phyloP scores from a whole-genome alignment of 2,797 vertebrate species.

The Phaenicophaeus curvirostris region DNA sequence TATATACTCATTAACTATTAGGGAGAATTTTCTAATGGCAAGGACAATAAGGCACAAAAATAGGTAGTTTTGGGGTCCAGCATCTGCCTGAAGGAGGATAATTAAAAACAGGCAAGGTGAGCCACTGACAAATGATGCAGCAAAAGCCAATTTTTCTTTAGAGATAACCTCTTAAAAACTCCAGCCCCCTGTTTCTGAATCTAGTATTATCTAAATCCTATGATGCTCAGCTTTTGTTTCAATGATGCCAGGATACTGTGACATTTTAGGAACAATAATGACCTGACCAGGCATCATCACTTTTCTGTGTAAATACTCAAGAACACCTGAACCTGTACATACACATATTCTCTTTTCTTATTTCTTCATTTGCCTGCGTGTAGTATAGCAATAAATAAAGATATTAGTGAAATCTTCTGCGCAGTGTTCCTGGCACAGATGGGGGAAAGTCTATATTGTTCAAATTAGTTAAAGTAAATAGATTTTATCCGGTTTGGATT shows the following conservation, averaged over 20 bases:
- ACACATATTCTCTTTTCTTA: background rate
- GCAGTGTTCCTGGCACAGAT: background rate
- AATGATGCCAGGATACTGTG: background rate
- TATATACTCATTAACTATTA: too few relatives aligned
- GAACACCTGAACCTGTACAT: background rate
- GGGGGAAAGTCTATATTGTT: background rate
- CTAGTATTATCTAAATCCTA: slow-evolving; percentile 3
- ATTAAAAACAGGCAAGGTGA: too few relatives aligned
- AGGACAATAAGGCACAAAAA: too few relatives aligned
- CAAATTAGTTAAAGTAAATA: background rate
- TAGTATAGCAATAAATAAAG: background rate
- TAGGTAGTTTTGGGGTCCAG: too few relatives aligned
- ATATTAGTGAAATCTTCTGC: background rate
- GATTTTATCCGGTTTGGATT: background rate
- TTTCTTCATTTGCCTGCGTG: fast-evolving
- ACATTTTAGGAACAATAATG: background rate
- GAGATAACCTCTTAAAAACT: too few relatives aligned
- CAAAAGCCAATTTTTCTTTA: too few relatives aligned
- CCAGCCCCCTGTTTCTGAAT: too few relatives aligned
- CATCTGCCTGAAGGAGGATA: too few relatives aligned
- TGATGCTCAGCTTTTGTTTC: background rate
- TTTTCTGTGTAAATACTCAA: background rate
- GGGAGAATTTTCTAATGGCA: too few relatives aligned
- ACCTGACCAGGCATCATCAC: background rate
- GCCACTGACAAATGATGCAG: too few relatives aligned